Conservation (phyloP, 2,113 vertebrate genomes). For the Menidia beryllina region DNA sequence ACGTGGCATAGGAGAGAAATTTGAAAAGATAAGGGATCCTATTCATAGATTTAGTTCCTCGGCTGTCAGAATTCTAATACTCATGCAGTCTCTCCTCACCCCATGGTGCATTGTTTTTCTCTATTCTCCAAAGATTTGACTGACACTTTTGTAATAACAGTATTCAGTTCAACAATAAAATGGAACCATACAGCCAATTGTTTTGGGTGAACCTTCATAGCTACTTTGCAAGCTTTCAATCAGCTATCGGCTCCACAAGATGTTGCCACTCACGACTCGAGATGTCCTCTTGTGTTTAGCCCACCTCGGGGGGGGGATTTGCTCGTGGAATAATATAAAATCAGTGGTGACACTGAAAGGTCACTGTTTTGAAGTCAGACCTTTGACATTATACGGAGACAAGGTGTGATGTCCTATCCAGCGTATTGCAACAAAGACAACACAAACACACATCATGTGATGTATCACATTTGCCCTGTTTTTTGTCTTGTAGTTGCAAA, state of each 20-base stretch:
- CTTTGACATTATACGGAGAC: conserved; percentile 15
- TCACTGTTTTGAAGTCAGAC: conserved; percentile 20
- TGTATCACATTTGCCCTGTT: not conserved
- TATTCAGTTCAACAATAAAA: conserved; percentile 70
- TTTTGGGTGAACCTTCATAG: conserved; percentile 57
- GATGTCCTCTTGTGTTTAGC: conserved; percentile 43
- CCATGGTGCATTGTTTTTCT: conserved; percentile 58
- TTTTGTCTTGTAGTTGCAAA: conserved; percentile 23
- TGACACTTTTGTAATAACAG: conserved; percentile 71
- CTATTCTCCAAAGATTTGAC: conserved; percentile 63
- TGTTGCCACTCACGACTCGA: conserved; percentile 44
- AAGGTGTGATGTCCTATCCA: conserved; percentile 15
- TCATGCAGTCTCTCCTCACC: conserved; percentile 28
- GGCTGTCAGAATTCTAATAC: conserved; percentile 37
- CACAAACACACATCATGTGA: conserved; percentile 15
- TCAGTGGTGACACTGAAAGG: not conserved
- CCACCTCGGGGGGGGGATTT: conserved; percentile 20
- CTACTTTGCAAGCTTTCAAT: conserved; percentile 30
- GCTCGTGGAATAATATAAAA: conserved; percentile 18
- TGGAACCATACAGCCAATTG: conserved; percentile 55
- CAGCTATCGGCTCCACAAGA: conserved; percentile 43
- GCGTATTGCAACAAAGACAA: conserved; percentile 6
- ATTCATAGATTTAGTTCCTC: conserved; percentile 55
- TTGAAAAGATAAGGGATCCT: conserved; percentile 55
- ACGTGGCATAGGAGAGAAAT: conserved; percentile 50